Conservation (phyloP, 2,797 vertebrate genomes). For the Molothrus aeneus region DNA sequence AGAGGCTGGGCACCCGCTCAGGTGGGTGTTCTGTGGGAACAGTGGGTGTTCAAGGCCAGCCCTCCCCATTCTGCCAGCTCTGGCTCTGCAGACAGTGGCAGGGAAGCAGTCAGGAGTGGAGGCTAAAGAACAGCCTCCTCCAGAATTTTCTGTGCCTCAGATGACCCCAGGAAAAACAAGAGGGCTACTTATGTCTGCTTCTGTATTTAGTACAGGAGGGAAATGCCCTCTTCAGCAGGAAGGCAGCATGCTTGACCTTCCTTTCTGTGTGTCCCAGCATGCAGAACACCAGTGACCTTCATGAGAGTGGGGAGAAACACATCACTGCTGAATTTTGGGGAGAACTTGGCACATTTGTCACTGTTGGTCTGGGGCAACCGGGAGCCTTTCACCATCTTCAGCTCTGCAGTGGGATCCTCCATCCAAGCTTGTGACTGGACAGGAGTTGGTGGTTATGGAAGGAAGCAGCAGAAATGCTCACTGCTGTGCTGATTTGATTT, state of each 20-base stretch:
- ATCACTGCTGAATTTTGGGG: not conserved
- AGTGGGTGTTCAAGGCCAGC: not conserved
- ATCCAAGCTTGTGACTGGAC: not conserved
- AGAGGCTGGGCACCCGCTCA: fast-evolving
- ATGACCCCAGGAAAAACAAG: not conserved
- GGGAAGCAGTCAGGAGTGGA: not conserved
- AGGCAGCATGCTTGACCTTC: not conserved
- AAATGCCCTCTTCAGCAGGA: not conserved
- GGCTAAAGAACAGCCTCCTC: not conserved
- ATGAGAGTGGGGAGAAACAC: not conserved
- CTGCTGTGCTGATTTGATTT: not conserved
- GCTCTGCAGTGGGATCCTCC: not conserved
- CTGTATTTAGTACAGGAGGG: not conserved
- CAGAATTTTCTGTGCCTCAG: not conserved
- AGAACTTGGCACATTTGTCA: not conserved
- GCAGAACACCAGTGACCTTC: not conserved
- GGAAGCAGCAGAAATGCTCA: not conserved
- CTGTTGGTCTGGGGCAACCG: fast-evolving
- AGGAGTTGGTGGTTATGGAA: not conserved
- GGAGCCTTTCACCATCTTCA: not conserved
- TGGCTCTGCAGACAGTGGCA: not conserved
- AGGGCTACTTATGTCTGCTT: not conserved
- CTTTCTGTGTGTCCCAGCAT: not conserved
- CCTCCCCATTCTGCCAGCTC: fast-evolving
- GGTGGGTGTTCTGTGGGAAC: not conserved